Evolutionary conservation across 2,113 vertebrate genomes (phyloP), one percentile per base, ranked within the genome.

Genomic region (Onychostruthus taczanowskii): DNA sequence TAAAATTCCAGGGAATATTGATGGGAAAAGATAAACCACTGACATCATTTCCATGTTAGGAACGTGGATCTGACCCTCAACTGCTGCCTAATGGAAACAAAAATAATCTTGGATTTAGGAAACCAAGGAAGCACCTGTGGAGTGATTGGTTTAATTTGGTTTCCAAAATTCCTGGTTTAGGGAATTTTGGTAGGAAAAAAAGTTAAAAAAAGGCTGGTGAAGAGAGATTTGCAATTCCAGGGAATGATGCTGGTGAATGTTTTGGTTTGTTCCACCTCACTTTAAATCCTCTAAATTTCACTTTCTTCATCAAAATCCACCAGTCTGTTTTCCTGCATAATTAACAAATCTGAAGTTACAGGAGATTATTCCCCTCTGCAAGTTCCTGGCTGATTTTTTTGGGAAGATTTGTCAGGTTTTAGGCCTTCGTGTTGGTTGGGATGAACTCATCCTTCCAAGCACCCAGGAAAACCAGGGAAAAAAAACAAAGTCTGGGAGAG

Each of bases 391-490:
- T 46, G 18, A 7, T 46, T 8, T 6, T 6, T 26, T 18, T 15
- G 43, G 55, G 68, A 70, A 28, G 49, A 31, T 23, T 30, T 31
- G 2, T 11, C 2, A 2, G 5, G 4, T 53, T 49, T 49, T 16
- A 27, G 43, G 49, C 39, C 3, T 17, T 33, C 0, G 0, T 14
- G 30, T 31, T 53, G 20, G 12, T 28, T 46, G 77, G 69, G 62
- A 59, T 30, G 27, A 67, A 43, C 20, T 62, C 2, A 0, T n/a
- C 39, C 14, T 79, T 63, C 24, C 47, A n/a, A 78, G 13, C 14
- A 43, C 11, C 8, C 9, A 21, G 47, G 18, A 37, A 61, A 89
- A 58, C 8, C 22, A n/a, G 53, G 6, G n/a, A 50, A 64, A 69
- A 55, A 70, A 16, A 9, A 50, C 35, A 5, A 62, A 21, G 0